phyloP scores from a whole-genome alignment of 64 coral and sea anemone genomes.

The Actinia equina region DNA sequence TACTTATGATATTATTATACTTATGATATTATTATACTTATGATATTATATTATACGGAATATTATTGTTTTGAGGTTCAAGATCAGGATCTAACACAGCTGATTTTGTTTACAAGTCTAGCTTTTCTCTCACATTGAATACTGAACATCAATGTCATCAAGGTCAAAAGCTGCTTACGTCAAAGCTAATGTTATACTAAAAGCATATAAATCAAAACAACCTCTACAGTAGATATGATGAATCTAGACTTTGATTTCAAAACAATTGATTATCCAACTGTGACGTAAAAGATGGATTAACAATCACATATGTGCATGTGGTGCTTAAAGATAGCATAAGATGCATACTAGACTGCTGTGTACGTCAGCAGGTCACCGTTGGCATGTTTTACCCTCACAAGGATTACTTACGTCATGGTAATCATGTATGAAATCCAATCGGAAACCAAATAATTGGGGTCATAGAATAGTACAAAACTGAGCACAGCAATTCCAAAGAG shows the following conservation, averaged over 20 bases:
- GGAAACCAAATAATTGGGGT: neutral
- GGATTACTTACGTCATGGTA: neutral
- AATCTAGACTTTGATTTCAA: constrained; percentile 1
- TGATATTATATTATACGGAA: no score
- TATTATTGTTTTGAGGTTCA: no score
- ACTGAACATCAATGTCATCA: neutral
- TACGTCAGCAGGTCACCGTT: neutral
- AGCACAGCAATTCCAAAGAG: neutral
- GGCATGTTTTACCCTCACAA: neutral
- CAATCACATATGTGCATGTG: neutral
- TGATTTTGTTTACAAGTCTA: neutral
- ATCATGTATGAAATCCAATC: neutral
- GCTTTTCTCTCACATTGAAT: neutral
- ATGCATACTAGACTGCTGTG: neutral
- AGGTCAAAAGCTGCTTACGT: neutral
- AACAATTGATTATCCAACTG: neutral
- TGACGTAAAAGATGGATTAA: neutral
- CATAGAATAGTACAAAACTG: neutral
- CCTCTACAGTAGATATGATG: neutral
- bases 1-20: no score
- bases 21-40: no score
- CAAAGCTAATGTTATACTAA: neutral
- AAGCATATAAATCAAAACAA: neutral
- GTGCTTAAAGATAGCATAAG: neutral
- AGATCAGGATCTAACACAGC: no score